Conservation (phyloP, 2,797 vertebrate species). For the Danionella dracula region DNA sequence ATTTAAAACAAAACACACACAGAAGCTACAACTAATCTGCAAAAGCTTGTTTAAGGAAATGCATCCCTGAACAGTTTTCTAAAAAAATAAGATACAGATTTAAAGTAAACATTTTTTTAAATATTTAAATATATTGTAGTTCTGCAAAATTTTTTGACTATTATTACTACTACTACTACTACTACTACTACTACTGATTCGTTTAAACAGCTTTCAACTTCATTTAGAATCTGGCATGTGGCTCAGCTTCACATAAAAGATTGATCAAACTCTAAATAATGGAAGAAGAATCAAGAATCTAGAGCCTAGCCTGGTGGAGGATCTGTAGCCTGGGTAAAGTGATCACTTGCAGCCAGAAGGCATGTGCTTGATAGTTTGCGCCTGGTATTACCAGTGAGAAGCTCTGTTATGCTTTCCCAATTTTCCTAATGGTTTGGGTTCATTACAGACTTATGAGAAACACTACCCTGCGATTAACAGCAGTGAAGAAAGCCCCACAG, state of each 20-base stretch:
- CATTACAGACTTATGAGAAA: constrained; percentile 42
- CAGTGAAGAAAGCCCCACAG: constrained; percentile 9
- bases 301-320: constrained; percentile 30
- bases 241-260: constrained; percentile 33
- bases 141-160: no score
- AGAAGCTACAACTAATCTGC: no score
- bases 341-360: constrained; percentile 39
- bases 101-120: no score
- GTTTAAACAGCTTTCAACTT: no score
- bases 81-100: no score
- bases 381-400: constrained; percentile 32
- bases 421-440: constrained; percentile 52
- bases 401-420: constrained; percentile 51
- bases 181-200: no score
- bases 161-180: no score
- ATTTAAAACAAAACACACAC: no score
- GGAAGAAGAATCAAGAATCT: constrained; percentile 10
- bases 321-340: constrained; percentile 42
- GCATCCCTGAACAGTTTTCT: no score
- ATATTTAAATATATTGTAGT: no score
- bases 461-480: constrained; percentile 25
- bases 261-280: constrained; percentile 33
- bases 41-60: no score
- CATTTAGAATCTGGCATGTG: no score
- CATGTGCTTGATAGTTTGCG: constrained; percentile 18